Conservation (phyloP, 2,888 invertebrate genomes). For the Megastigmus dorsalis region DNA sequence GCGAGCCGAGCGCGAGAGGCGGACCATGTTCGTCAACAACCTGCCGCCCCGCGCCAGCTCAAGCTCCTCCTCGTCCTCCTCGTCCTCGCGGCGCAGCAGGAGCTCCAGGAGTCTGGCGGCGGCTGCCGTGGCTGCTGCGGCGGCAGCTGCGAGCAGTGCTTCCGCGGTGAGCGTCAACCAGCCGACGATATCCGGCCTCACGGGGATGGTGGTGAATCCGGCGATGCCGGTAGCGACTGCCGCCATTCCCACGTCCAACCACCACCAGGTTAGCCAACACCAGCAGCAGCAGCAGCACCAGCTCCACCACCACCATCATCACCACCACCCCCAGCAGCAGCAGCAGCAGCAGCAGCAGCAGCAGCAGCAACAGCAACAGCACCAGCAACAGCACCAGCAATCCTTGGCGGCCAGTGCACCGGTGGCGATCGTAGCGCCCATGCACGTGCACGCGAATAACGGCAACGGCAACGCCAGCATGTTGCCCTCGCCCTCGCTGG, state of each 20-base stretch:
- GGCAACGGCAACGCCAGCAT: neutral
- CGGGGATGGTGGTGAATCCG: slow-evolving; percentile 44
- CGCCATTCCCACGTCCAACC: slow-evolving; percentile 48
- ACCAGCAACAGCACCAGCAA: too few relatives aligned
- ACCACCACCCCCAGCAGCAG: slow-evolving; percentile 15
- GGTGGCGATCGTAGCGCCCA: slow-evolving; percentile 13
- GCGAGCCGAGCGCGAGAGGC: slow-evolving; percentile 88
- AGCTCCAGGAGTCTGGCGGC: neutral
- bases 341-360: slow-evolving; percentile 38
- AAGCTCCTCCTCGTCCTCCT: slow-evolving; percentile 58
- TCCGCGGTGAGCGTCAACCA: neutral
- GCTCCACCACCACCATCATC: slow-evolving; percentile 9
- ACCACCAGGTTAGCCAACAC: slow-evolving; percentile 44
- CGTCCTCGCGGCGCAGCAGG: slow-evolving; percentile 16
- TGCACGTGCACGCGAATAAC: slow-evolving; percentile 1
- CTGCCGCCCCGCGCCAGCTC: slow-evolving; percentile 80
- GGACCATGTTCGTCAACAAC: slow-evolving; percentile 90
- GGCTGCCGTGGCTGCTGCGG: neutral
- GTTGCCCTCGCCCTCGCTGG: slow-evolving; percentile 48
- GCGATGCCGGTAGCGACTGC: slow-evolving; percentile 51
- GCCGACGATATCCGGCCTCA: slow-evolving; percentile 3
- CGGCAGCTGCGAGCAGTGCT: neutral
- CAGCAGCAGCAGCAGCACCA: slow-evolving; percentile 57
- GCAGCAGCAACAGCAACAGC: slow-evolving; percentile 61
- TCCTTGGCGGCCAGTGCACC: slow-evolving; percentile 26